A percentile compares a stretch with the other conserved stretches of the same genome.
Evolutionary conservation across 2,888 invertebrate genomes (phyloP).

Genomic region (Brachyptera putata): DNA sequence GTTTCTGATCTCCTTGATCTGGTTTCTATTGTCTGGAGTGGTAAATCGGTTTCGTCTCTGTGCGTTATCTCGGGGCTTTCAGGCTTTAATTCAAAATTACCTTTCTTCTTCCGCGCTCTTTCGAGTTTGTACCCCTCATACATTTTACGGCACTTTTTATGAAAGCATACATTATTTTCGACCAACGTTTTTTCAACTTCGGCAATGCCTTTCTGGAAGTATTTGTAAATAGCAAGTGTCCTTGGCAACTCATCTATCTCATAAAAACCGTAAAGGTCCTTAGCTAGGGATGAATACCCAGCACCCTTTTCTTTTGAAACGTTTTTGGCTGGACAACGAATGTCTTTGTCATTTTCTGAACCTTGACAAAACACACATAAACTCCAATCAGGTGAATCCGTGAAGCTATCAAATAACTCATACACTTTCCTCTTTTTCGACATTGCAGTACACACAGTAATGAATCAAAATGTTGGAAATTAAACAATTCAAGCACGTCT

Average conservation of each 20-base stretch:
- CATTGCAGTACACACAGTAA: too few species aligned
- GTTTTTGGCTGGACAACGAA: neutral
- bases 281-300: neutral
- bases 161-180: neutral
- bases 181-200: neutral
- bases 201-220: neutral
- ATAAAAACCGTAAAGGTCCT: neutral
- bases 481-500: too few species aligned
- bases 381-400: too few species aligned
- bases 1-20: neutral
- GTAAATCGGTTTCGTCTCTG: neutral
- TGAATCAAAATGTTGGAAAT: too few species aligned
- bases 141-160: neutral
- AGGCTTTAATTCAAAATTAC: too few species aligned
- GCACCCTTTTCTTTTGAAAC: neutral
- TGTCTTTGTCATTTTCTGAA: neutral
- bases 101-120: neutral
- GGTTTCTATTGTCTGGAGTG: too few species aligned
- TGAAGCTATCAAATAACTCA: too few species aligned
- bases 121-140: neutral
- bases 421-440: too few species aligned
- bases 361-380: neutral
- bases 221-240: neutral
- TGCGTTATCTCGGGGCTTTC: too few species aligned
- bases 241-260: neutral